Evolutionary conservation across 2,113 vertebrate species (phyloP), one percentile per base, ranked within the genome.

Genomic region (Lepisosteus oculatus): DNA sequence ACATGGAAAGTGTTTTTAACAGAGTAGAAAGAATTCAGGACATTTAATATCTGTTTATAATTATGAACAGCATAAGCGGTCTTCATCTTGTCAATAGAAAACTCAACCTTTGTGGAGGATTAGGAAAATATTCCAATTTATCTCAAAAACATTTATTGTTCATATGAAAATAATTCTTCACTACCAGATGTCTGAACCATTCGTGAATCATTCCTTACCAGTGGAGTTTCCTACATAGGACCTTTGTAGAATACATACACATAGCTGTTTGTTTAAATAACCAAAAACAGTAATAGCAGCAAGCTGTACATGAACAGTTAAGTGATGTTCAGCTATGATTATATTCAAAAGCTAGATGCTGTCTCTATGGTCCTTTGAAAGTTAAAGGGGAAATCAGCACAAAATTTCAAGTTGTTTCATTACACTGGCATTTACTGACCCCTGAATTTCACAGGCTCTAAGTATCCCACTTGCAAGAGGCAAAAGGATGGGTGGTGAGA

Each of bases 91-190:
- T 63, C 66, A 45, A 45, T 69, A 45, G 59, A 74, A 69, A 69
- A 51, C 64, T 56, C 67, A 56, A 14, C 14, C 47, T 62, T 45
- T 15, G 13, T 64, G 54, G 67, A 69, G 61, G 54, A 56, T 44
- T 69, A 68, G 14, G 51, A 62, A 69, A 74, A 69, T 42, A 69
- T 63, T 57, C 43, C 65, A 15, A 73, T 43, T 69, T 61, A 69
- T 64, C 9, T 15, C 57, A 59, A 59, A 59, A 15, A 54, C 41
- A 56, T 61, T 61, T 74, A 69, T 74, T 68, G 17, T 74, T 74
- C 47, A 64, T 69, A 51, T 69, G 61, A 69, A 74, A 74, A 54
- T n/a, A 56, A 66, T 70, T 57, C 63, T 71, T 56, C 13, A 13
- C 6, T 43, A 56, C 57, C 68, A 75, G 62, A 66, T 70, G 73